A percentile compares a stretch with the other conserved stretches of the same genome.
Evolutionary conservation across 2,113 vertebrate species (phyloP).

Genomic region (Phaethon lepturus): DNA sequence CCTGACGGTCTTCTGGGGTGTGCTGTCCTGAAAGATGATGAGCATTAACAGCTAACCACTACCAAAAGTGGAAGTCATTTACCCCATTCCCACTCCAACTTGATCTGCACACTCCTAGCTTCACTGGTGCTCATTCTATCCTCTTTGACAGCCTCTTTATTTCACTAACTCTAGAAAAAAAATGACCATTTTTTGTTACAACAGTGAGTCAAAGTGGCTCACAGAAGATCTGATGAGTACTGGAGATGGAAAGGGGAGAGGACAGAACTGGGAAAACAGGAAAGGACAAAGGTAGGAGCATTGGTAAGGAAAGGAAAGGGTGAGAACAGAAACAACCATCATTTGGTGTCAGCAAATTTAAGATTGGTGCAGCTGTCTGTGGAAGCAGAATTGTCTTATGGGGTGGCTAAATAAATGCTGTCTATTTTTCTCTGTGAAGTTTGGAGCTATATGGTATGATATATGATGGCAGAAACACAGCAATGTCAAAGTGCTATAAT

Average conservation of each 20-base stretch:
- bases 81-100: neutral
- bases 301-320: neutral
- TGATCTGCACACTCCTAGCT: neutral
- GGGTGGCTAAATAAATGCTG: neutral
- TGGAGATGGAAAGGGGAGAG: neutral
- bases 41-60: neutral
- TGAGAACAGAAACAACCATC: neutral
- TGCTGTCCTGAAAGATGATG: neutral
- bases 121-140: neutral
- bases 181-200: neutral
- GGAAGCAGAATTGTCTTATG: neutral
- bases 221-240: neutral
- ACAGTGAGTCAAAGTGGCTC: neutral
- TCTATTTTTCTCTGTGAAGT: slow-evolving; percentile 18
- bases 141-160: neutral
- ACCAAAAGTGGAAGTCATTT: neutral
- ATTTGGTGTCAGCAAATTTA: neutral
- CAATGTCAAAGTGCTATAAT: neutral
- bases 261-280: neutral
- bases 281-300: neutral
- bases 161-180: neutral
- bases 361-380: neutral
- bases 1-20: neutral
- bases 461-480: neutral
- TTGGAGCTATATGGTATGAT: neutral